Base-by-base conservation (phyloP, 2,113 vertebrate genomes). In the Guaruba guarouba region DNA sequence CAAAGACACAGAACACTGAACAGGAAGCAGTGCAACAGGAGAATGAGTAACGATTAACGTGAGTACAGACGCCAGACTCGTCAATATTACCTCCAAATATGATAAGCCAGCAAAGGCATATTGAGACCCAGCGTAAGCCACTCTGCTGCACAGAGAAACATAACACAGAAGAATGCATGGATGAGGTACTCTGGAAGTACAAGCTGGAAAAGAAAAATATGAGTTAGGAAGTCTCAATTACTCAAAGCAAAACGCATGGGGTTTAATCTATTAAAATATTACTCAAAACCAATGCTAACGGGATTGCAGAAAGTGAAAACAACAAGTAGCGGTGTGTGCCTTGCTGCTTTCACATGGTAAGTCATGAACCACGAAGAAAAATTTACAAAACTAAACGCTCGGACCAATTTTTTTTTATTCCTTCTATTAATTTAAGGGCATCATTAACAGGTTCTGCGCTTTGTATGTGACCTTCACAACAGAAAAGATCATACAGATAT, bases 101-200 rank as follows among this genome's bases (percentile, higher is more conserved):
- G 99, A 96, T 99, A 99, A 64, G 99, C 99, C 98, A 99, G 96
- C 96, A 99, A 98, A 7, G 99, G 99, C 95, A 99, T 97, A 98
- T 99, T 99, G 98, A 99, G 99, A 82, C 98, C 98, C 95, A 99
- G 98, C 1, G 99, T 99, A 78, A 99, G 99, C 99, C 99, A 99
- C 97, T 99, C 99, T 71, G 99, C 98, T 37, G 99, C 99, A 95
- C 99, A 99, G 91, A 99, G 99, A 98, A 99, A 99, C 99, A 99
- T 99, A 97, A 99, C 99, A 85, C 99, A 99, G 99, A 99, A 99
- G 99, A 99, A 99, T 88, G 99, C 99, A 77, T 99, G 99, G 98
- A 99, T 99, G 97, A 99, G 99, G 97, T 99, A 99, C 98, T 99
- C 99, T 10, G 99, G 99, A 93, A 99, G 99, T 48, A 99, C 99